These are phyloP conservation scores for Trachurus trachurus DNA, from an alignment of 2,797 vertebrate genomes.

Conservation along the genomic window DNA sequence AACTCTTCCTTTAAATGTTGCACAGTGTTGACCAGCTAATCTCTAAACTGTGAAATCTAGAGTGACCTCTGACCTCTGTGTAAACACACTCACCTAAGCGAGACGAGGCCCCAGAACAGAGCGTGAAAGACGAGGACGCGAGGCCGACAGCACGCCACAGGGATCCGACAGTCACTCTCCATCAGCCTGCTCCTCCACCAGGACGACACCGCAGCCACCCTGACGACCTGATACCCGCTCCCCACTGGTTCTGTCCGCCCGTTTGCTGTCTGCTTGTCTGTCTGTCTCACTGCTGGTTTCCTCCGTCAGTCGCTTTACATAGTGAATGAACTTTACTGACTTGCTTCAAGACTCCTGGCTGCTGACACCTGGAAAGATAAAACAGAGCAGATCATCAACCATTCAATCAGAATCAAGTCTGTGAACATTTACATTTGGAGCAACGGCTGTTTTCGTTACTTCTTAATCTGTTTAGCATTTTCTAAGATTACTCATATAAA, in stretches of 20 bases:
- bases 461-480: no score
- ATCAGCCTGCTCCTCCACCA: constrained; percentile 70
- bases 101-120: constrained; percentile 87
- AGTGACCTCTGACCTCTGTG: background rate
- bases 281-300: background rate
- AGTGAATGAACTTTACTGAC: background rate
- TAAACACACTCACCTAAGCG: constrained; percentile 77
- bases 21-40: no score
- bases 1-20: no score
- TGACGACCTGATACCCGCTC: constrained; percentile 3
- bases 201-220: constrained; percentile 49
- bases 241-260: background rate
- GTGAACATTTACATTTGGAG: background rate
- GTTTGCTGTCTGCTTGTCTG: background rate
- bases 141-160: constrained; percentile 82
- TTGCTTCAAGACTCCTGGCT: background rate
- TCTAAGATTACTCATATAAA: background rate
- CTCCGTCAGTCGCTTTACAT: constrained; percentile 30
- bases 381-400: background rate
- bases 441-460: no score
- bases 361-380: constrained; percentile 25
- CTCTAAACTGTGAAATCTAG: no score
- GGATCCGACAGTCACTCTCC: constrained; percentile 86
- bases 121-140: constrained; percentile 81
- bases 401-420: background rate